phyloP scores from a whole-genome alignment of 2,113 vertebrate species.

The Platycercus adscitus region DNA sequence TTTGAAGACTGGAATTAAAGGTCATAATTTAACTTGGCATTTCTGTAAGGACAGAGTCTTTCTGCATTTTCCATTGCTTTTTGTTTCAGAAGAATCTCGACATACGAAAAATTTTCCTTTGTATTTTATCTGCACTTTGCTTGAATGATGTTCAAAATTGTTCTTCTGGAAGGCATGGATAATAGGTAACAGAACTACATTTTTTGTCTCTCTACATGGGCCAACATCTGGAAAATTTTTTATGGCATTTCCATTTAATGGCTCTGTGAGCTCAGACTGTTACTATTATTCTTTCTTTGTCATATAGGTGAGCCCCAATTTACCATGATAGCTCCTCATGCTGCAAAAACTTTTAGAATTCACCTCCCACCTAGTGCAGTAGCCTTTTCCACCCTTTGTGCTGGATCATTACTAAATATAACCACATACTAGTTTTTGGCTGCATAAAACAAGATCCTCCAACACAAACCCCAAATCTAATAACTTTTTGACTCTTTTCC shows the following conservation, averaged over 20 bases:
- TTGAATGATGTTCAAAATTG: constrained; percentile 5
- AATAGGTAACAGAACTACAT: constrained; percentile 32
- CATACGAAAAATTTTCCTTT: background rate
- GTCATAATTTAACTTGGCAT: background rate
- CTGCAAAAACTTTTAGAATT: constrained; percentile 6
- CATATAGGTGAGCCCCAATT: background rate
- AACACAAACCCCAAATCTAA: constrained; percentile 12
- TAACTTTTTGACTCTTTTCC: background rate
- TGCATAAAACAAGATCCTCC: background rate
- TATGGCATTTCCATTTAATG: background rate
- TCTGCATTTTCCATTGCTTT: background rate
- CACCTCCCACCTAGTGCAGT: background rate
- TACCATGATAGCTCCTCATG: background rate
- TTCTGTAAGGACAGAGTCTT: background rate
- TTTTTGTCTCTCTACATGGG: background rate
- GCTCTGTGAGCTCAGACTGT: background rate
- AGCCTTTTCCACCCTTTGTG: background rate
- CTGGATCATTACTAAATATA: background rate
- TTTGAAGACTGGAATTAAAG: background rate
- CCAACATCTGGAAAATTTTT: constrained; percentile 40
- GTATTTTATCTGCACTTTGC: background rate
- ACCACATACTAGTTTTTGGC: background rate
- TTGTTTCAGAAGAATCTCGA: background rate
- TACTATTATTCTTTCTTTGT: background rate
- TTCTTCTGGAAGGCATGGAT: constrained; percentile 10